Base-by-base conservation (phyloP, 2,888 invertebrate genomes). In the Stenoptilia bipunctidactyla region DNA sequence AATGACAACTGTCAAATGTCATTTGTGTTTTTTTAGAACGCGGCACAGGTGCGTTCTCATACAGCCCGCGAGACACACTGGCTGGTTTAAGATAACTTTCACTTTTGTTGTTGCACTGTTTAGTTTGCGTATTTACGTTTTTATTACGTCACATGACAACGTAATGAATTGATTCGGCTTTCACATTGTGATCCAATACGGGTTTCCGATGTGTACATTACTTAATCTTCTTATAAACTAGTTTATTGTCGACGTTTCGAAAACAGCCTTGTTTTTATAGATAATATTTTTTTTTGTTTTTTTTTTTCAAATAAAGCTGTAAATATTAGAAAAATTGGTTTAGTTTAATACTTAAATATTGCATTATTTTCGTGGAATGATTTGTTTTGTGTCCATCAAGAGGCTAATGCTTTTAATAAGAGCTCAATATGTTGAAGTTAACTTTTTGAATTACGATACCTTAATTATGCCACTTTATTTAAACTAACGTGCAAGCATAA, bases 71-170 rank as follows among this genome's bases (percentile, higher is more conserved):
- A 9, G 12, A 10, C 59, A 52, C 58, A 50, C 45, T 39, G 45
- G 44, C n/a, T 52, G 59, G 73, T 71, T n/a, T 72, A 60, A 52
- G 25, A 40, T 38, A 50, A 70, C 71, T 74, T 74, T 73, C 73
- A 67, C 74, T 66, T 58, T 55, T 30, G 9, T 10, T 9, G 30
- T 30, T 30, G 30, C n/a, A 8, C 30, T 30, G 30, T 30, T 8
- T 10, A 30, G 30, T 30, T n/a, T 5, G 8, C 20, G 20, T 20
- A 20, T 20, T 20, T 48, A 40, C 45, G 43, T 47, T 39, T 39
- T 43, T 43, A 49, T 67, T 67, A 52, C 63, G 59, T 63, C 56
- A 60, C 30, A 10, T 10, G 2, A 8, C 12, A 3, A 12, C 12
- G 30, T 30, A 30, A 30, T 30, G 30, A 10, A 12, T 12, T 12